Conservation (phyloP, 1,140 invertebrate genomes). For the Apis dorsata region DNA sequence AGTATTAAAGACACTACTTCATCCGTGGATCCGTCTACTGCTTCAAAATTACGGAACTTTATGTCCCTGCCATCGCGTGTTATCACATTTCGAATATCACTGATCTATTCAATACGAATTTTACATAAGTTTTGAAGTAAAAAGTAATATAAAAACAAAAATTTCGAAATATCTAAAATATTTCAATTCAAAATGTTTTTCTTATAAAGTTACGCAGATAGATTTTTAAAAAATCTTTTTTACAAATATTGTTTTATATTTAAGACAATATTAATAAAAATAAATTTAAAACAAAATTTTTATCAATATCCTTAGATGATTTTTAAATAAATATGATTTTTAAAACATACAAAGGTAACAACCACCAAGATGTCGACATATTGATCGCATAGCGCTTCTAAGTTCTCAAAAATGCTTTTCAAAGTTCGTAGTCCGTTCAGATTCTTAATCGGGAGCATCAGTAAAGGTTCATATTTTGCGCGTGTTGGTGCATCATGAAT, state of each 20-base stretch:
- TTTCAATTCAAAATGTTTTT: not conserved
- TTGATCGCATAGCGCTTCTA: conserved; percentile 72
- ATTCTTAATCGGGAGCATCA: conserved; percentile 82
- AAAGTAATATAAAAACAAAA: not conserved
- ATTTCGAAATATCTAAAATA: not conserved
- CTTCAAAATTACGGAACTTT: conserved; percentile 73
- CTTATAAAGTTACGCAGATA: not conserved
- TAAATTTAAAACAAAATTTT: not conserved
- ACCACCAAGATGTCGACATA: conserved; percentile 77
- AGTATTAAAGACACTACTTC: conserved; percentile 66
- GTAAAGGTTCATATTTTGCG: conserved; percentile 77
- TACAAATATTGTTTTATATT: not conserved
- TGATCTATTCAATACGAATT: conserved; percentile 63
- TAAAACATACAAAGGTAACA: conserved; percentile 76
- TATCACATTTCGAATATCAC: conserved; percentile 70
- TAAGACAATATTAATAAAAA: not conserved
- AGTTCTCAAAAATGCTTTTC: conserved; percentile 70
- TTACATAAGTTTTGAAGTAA: not conserved
- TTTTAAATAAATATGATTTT: not conserved
- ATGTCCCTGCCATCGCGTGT: conserved; percentile 73
- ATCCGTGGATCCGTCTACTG: conserved; percentile 65
- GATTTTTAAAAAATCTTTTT: not conserved
- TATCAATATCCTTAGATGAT: not conserved
- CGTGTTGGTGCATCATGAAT: conserved; percentile 80
- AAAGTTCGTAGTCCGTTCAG: conserved; percentile 64